These are phyloP conservation scores for pig (Sus scrofa) DNA, from an alignment of 2,113 vertebrate genomes.

Conservation along the genomic window T2T-Sscrofa CM000824.6:36928501-36929000, in stretches of 20 bases:
- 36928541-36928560: conserved; percentile 52
- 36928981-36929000: not conserved
- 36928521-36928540: conserved; percentile 59
- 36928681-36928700: not conserved
- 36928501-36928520: conserved; percentile 64
- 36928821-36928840: not conserved
- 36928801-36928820: not conserved
- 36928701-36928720: conserved; percentile 7
- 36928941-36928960: not conserved
- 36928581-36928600: not conserved
- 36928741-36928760: not conserved
- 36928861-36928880: conserved; percentile 26
- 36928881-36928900: not conserved
- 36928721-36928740: not conserved
- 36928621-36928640: conserved; percentile 16
- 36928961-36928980: not conserved
- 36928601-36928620: not conserved
- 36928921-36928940: not conserved
- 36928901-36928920: conserved; percentile 25
- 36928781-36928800: not conserved
- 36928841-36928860: not conserved
- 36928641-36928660: conserved; percentile 1
- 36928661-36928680: not conserved
- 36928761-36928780: conserved; percentile 4
- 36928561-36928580: conserved; percentile 27